Percentiles rank a stretch among this genome's conserved stretches.
Conservation (phyloP, 2,888 invertebrate species). For the Chalcosyrphus nemorum region DNA sequence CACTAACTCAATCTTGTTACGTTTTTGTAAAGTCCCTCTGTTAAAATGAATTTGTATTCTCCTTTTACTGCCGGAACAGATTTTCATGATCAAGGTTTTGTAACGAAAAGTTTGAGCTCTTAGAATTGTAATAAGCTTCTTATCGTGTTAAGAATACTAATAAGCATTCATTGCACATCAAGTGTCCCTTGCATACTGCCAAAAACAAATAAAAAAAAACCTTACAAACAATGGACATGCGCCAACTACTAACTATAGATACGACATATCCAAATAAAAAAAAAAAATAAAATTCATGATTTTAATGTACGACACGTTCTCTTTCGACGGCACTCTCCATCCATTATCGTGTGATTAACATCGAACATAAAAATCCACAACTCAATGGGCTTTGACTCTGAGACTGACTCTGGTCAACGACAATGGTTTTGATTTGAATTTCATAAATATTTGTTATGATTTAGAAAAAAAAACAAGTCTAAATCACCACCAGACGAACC, state of each 20-base stretch:
- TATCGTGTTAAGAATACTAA: slow-evolving; percentile 41
- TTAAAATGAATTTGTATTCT: slow-evolving; percentile 49
- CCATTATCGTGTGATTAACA: slow-evolving; percentile 66
- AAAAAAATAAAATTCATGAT: slow-evolving; percentile 10
- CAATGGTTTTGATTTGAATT: slow-evolving; percentile 44
- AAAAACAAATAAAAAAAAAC: slow-evolving; percentile 40
- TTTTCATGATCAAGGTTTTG: slow-evolving; percentile 69
- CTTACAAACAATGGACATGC: slow-evolving; percentile 36
- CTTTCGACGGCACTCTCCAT: slow-evolving; percentile 41
- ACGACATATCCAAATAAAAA: slow-evolving; percentile 17
- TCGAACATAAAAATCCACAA: slow-evolving; percentile 47
- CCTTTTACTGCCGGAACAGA: slow-evolving; percentile 33
- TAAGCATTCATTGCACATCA: slow-evolving; percentile 1
- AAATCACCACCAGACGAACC: slow-evolving; percentile 6
- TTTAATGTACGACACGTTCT: slow-evolving; percentile 57
- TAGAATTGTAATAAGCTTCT: slow-evolving; percentile 37
- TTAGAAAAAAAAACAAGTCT: too few species aligned
- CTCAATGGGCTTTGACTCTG: slow-evolving; percentile 7
- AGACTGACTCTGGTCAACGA: not conserved
- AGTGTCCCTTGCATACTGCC: slow-evolving; percentile 28
- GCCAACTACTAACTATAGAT: slow-evolving; percentile 27
- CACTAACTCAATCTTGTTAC: too few species aligned
- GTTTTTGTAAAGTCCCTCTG: not conserved
- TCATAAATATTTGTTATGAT: slow-evolving; percentile 42
- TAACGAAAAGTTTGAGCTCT: slow-evolving; percentile 9